Conservation (phyloP, 2,113 vertebrate genomes). For the Malurus alboscapulatus region DNA sequence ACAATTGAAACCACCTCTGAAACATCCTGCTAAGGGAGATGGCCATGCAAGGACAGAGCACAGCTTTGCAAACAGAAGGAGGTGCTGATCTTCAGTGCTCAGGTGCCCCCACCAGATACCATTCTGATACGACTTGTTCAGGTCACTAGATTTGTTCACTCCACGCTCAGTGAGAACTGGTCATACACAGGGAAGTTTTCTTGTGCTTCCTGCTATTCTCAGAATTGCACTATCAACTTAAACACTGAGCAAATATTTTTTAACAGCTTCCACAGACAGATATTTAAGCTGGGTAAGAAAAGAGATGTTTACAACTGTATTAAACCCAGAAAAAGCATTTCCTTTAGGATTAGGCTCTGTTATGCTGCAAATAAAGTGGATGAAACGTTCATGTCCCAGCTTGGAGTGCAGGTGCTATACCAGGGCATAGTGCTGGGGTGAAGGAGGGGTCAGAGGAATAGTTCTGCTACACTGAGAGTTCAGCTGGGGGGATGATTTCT, state of each 20-base stretch:
- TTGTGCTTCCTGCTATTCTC: background rate
- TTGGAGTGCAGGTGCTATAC: background rate
- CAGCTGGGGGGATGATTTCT: background rate
- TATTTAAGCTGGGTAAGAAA: background rate
- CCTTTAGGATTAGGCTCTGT: background rate
- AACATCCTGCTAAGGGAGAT: accelerated
- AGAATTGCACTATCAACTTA: background rate
- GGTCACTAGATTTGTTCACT: background rate
- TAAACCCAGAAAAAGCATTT: background rate
- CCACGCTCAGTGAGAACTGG: background rate
- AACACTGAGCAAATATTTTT: background rate
- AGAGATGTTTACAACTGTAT: background rate
- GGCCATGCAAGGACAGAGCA: background rate
- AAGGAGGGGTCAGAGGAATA: background rate
- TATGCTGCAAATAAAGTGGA: background rate
- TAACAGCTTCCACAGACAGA: background rate
- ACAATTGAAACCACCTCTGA: background rate
- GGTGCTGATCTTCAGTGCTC: background rate
- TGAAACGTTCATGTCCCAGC: background rate
- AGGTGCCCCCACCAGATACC: background rate
- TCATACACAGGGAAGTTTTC: background rate
- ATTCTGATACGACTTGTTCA: background rate
- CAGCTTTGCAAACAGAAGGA: background rate
- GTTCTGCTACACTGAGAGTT: background rate
- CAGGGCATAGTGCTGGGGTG: accelerated